Evolutionary conservation across 2,888 invertebrate genomes (phyloP), one percentile per base, ranked within the genome.

Genomic region (Cryptus viduatorius): DNA sequence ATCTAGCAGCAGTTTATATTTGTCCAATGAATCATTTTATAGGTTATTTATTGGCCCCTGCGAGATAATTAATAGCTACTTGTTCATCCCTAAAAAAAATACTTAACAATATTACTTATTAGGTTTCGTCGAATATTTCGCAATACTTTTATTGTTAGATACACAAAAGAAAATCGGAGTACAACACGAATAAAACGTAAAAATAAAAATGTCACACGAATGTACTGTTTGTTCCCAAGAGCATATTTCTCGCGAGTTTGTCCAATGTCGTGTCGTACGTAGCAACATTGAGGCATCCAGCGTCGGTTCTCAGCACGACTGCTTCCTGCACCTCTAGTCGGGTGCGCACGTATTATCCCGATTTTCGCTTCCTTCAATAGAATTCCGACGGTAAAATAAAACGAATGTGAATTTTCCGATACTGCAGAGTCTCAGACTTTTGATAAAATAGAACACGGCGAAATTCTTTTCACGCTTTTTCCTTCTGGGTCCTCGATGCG

Each of bases 351-450:
- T 75, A 65, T 75, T 65, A 64, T 75, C 64, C 14, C 64, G 64
- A 75, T 75, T 75, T 75, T 64, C 29, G 31, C 50, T 75, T 19
- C 16, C 75, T 31, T 19, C 31, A 65, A 75, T 75, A 50, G 64
- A 75, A 75, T 75, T 75, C 75, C 64, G 50, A 19, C 42, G 65
- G 31, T n/a, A n/a, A 48, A 75, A 65, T 75, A 75, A 75, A 75
- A 75, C 31, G 61, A 75, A 50, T 65, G 19, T 12, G 64, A 75
- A 65, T 50, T 64, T 75, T 75, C 59, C 71, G 75, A 75, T 75
- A 75, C 61, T 61, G 37, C 31, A 12, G 64, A 64, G 64, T 50
- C 10, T 29, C 46, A 16, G 73, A 3, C 75, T 48, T 14, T 64
- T 42, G 37, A 75, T 75, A 64, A 65, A 75, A 75, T 65, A 64